phyloP scores from a whole-genome alignment of 2,113 vertebrate species.

The Prinia subflava region DNA sequence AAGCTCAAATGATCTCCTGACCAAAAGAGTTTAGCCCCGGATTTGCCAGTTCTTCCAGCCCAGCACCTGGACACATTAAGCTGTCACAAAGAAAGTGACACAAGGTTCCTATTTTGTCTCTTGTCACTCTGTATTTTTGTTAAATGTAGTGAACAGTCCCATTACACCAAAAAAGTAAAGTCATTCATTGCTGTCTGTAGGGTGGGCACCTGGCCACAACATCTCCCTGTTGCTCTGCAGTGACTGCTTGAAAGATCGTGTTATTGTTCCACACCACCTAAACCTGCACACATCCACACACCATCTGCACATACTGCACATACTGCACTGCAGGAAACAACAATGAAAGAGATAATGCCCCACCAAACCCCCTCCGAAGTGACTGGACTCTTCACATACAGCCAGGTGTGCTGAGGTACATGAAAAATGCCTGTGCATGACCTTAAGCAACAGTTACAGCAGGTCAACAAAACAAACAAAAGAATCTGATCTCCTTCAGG shows the following conservation, averaged over 20 bases:
- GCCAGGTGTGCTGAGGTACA: neutral
- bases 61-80: neutral
- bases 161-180: neutral
- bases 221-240: neutral
- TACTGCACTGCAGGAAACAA: constrained; percentile 40
- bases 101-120: neutral
- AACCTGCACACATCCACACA: neutral
- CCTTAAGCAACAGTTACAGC: neutral
- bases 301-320: neutral
- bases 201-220: neutral
- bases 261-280: neutral
- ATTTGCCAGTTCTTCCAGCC: neutral
- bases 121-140: neutral
- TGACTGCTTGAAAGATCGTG: neutral
- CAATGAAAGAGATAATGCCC: constrained; percentile 23
- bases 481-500: neutral
- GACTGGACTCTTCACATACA: neutral
- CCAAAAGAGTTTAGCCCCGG: neutral
- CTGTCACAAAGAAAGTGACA: neutral
- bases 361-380: constrained; percentile 52
- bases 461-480: neutral
- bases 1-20: neutral
- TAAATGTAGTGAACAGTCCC: neutral
- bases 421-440: neutral
- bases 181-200: neutral